These are phyloP conservation scores for Amiota communis DNA, from an alignment of 2,888 invertebrate species.

Conservation along the genomic window DNA sequence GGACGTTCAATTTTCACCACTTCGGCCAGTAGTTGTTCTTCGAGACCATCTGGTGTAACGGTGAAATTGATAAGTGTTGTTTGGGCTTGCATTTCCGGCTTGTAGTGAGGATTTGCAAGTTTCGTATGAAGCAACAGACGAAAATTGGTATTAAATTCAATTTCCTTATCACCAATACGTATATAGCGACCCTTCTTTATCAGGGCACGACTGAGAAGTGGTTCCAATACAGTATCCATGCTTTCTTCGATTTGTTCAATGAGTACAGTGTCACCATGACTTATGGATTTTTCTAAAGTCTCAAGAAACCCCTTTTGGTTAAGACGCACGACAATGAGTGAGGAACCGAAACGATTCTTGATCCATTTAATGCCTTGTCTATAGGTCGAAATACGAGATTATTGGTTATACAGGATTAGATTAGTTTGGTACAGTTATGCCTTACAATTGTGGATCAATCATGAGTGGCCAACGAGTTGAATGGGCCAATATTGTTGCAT, in stretches of 20 bases:
- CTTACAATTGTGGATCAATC: conserved; percentile 91
- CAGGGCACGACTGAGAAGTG: conserved; percentile 89
- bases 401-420: neutral
- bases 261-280: conserved; percentile 83
- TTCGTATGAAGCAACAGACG: conserved; percentile 93
- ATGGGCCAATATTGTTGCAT: conserved; percentile 92
- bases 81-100: conserved; percentile 98
- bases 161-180: conserved; percentile 93
- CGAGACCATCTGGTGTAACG: conserved; percentile 94
- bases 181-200: conserved; percentile 88
- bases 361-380: conserved; percentile 96
- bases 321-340: conserved; percentile 83
- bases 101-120: conserved; percentile 95
- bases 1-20: conserved; percentile 95
- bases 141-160: conserved; percentile 89
- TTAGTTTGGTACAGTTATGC: conserved; percentile 46
- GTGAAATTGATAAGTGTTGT: conserved; percentile 97
- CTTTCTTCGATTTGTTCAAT: conserved; percentile 93
- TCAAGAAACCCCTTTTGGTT: conserved; percentile 90
- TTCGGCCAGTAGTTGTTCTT: conserved; percentile 94
- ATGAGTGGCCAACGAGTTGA: conserved; percentile 96
- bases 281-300: conserved; percentile 83
- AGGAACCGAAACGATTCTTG: conserved; percentile 85
- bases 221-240: conserved; percentile 94
- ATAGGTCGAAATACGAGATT: neutral